These are phyloP conservation scores for Drosophila persimilis DNA, from an alignment of 1,140 invertebrate species.

Conservation along the genomic window DNA sequence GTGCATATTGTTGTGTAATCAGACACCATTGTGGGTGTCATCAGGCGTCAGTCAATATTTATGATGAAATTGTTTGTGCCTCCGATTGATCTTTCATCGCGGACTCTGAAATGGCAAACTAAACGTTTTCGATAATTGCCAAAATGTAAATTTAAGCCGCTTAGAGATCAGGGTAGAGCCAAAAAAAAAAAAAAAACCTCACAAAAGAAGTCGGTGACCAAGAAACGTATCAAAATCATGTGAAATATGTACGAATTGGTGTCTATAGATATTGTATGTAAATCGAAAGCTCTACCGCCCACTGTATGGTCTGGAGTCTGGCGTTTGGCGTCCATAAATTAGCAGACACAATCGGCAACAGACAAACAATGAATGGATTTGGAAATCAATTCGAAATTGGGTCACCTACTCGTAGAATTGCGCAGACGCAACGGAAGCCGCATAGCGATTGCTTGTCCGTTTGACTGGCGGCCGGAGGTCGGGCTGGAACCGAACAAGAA, in stretches of 20 bases:
- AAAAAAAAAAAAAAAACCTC: slow-evolving; percentile 8
- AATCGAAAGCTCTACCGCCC: slow-evolving; percentile 38
- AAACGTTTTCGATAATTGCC: slow-evolving; percentile 54
- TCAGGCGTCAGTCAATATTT: slow-evolving; percentile 1
- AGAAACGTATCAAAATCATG: slow-evolving; percentile 44
- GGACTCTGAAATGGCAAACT: slow-evolving; percentile 38
- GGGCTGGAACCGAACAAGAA: neutral
- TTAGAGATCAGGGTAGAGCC: slow-evolving; percentile 22
- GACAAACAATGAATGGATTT: slow-evolving; percentile 48
- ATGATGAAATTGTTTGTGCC: slow-evolving; percentile 26
- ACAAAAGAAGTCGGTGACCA: slow-evolving; percentile 39
- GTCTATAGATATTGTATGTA: slow-evolving; percentile 37
- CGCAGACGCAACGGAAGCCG: slow-evolving; percentile 57
- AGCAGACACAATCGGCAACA: slow-evolving; percentile 30
- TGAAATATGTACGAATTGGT: slow-evolving; percentile 8
- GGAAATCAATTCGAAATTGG: slow-evolving; percentile 56
- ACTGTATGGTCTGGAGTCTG: slow-evolving; percentile 29
- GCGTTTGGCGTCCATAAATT: slow-evolving; percentile 54
- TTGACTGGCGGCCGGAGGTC: neutral
- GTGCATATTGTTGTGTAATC: slow-evolving; percentile 60
- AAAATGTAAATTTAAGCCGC: slow-evolving; percentile 65
- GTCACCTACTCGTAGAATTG: slow-evolving; percentile 66
- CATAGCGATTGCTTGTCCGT: slow-evolving; percentile 17
- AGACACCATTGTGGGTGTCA: slow-evolving; percentile 14
- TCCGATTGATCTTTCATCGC: slow-evolving; percentile 44